Conservation (phyloP, 2,113 vertebrate genomes). For the Phrynosoma platyrhinos region DNA sequence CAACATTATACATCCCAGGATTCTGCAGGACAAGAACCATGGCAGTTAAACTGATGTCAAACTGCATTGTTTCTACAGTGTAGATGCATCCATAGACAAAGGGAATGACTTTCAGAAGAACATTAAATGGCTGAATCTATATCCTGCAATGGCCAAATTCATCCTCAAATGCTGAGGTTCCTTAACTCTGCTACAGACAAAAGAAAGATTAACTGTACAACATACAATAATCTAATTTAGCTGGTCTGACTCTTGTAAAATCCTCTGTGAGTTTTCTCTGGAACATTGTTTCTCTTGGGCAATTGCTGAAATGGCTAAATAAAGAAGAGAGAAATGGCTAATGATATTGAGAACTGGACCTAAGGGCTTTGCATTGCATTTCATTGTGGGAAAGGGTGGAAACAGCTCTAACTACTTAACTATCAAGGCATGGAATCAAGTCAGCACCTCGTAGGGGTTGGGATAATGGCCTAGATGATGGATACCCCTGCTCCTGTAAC, state of each 20-base stretch:
- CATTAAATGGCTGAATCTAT: too few relatives aligned
- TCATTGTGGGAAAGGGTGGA: background rate
- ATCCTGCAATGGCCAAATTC: too few relatives aligned
- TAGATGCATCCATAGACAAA: too few relatives aligned
- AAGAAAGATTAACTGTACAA: background rate
- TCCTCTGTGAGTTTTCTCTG: background rate
- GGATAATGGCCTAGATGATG: slow-evolving; percentile 18
- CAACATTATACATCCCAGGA: too few relatives aligned
- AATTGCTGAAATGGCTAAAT: slow-evolving; percentile 7
- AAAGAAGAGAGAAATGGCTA: slow-evolving; percentile 17
- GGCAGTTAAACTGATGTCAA: too few relatives aligned
- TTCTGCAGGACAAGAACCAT: too few relatives aligned
- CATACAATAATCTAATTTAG: background rate
- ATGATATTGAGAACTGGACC: background rate
- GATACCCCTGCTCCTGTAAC: slow-evolving; percentile 16
- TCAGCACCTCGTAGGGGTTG: slow-evolving; percentile 1
- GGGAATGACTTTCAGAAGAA: too few relatives aligned
- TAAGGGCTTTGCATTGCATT: background rate
- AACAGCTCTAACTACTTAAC: slow-evolving; percentile 1
- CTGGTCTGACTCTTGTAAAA: background rate
- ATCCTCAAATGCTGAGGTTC: too few relatives aligned
- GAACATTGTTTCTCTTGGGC: background rate
- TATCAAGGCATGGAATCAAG: background rate
- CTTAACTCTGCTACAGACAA: background rate
- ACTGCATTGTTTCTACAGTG: too few relatives aligned